Percentiles rank a stretch among this genome's conserved stretches.
phyloP scores from a whole-genome alignment of 30 jellyfish, hydroid and myxozoan species.

The Rhopilema esculentum region DNA sequence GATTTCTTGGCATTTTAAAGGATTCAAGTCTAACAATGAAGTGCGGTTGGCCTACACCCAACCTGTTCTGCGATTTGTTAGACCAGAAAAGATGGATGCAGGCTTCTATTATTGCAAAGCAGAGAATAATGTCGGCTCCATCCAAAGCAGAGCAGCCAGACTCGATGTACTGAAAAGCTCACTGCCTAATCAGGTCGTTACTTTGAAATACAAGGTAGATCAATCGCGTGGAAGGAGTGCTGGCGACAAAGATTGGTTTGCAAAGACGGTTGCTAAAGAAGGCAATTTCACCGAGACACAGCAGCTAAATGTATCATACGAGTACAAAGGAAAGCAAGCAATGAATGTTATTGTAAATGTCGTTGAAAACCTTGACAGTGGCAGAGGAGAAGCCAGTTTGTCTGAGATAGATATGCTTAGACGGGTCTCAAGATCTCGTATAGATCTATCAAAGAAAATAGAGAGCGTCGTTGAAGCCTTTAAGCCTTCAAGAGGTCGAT shows the following conservation, averaged over 20 bases:
- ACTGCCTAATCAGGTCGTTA: slow-evolving; percentile 57
- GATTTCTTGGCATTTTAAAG: slow-evolving; percentile 57
- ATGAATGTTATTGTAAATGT: slow-evolving; percentile 39
- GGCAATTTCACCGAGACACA: slow-evolving; percentile 43
- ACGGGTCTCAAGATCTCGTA: slow-evolving; percentile 56
- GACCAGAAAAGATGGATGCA: slow-evolving; percentile 20
- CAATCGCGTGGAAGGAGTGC: slow-evolving; percentile 61
- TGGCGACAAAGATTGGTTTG: neutral
- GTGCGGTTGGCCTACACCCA: neutral
- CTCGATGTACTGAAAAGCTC: slow-evolving; percentile 66
- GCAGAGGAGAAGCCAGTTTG: neutral
- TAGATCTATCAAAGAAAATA: slow-evolving; percentile 22
- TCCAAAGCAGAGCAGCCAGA: slow-evolving; percentile 68
- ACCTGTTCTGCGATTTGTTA: slow-evolving; percentile 34
- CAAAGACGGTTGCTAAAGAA: neutral
- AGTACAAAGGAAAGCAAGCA: slow-evolving; percentile 28
- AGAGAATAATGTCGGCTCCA: slow-evolving; percentile 43
- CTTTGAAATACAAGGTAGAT: slow-evolving; percentile 1
- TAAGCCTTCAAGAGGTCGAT: slow-evolving; percentile 17
- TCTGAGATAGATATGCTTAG: slow-evolving; percentile 40
- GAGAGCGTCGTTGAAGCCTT: slow-evolving; percentile 6
- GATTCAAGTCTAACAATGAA: slow-evolving; percentile 5
- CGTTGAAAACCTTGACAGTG: slow-evolving; percentile 4
- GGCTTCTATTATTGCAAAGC: slow-evolving; percentile 75
- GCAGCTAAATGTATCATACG: slow-evolving; percentile 45